Evolutionary conservation across 2,797 vertebrate genomes (phyloP).

Genomic region (Linurgus olivaceus): DNA sequence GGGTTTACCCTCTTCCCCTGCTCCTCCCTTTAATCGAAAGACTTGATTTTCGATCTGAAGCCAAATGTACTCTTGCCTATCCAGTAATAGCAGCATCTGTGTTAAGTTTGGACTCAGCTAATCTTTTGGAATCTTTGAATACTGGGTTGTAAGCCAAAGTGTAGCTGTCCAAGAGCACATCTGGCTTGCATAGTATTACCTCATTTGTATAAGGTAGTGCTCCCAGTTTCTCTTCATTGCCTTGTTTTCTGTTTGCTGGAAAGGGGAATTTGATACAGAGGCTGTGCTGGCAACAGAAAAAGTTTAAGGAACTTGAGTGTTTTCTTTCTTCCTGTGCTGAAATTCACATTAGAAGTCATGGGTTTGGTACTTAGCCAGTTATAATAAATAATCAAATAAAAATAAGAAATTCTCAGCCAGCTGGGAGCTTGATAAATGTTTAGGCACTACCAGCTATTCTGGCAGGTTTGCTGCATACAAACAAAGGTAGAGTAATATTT

Average conservation of each 20-base stretch:
- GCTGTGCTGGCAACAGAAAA: neutral
- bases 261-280: neutral
- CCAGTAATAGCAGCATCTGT: neutral
- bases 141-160: neutral
- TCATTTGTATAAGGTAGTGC: conserved; percentile 16
- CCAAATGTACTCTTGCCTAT: neutral
- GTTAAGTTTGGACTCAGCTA: neutral
- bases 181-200: conserved; percentile 18
- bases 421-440: neutral
- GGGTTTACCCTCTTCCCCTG: accelerated
- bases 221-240: neutral
- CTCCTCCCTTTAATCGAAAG: neutral
- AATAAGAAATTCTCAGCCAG: neutral
- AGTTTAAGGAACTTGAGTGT: neutral
- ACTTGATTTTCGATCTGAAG: neutral
- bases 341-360: neutral
- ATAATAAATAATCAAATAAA: neutral
- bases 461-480: neutral
- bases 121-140: conserved; percentile 3
- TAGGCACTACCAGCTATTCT: neutral
- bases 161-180: conserved; percentile 12
- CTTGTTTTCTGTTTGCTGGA: conserved; percentile 20
- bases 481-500: neutral
- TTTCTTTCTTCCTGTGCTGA: conserved; percentile 7
- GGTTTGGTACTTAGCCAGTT: neutral